Percentiles rank a stretch among this genome's conserved stretches.
These are phyloP conservation scores for Ceriagrion tenellum DNA, from an alignment of 2,888 invertebrate species.

Conservation along the genomic window DNA sequence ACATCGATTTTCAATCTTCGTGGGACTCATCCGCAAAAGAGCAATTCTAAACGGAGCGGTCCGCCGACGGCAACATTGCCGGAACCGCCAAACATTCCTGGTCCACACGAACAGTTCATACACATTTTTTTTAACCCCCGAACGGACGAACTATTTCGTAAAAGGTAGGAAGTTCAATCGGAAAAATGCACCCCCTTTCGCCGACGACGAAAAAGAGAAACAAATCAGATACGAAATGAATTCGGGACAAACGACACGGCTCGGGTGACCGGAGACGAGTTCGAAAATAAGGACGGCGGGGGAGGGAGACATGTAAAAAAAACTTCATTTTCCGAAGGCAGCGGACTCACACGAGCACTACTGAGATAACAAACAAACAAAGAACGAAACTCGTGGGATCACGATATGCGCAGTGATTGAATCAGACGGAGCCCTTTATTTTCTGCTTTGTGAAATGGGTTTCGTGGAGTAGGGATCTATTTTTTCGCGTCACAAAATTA, in stretches of 20 bases:
- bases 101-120: no score
- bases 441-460: background rate
- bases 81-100: no score
- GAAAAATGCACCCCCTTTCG: background rate
- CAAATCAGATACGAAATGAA: background rate
- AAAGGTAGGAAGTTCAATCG: background rate
- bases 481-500: background rate
- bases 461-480: background rate
- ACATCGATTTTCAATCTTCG: background rate
- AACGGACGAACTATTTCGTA: background rate
- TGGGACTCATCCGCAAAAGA: background rate
- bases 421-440: background rate
- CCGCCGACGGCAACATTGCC: background rate
- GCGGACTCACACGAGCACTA: background rate
- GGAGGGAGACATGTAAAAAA: background rate
- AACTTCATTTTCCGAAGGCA: background rate
- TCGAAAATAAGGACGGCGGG: background rate
- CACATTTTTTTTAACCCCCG: background rate
- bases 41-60: background rate
- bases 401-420: background rate
- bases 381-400: background rate
- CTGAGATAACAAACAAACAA: background rate
- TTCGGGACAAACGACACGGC: background rate
- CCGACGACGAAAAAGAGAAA: background rate
- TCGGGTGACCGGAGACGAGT: background rate